Evolutionary conservation across 2,113 vertebrate genomes (phyloP), one percentile per base, ranked within the genome.

Genomic region (Notechis scutatus): DNA sequence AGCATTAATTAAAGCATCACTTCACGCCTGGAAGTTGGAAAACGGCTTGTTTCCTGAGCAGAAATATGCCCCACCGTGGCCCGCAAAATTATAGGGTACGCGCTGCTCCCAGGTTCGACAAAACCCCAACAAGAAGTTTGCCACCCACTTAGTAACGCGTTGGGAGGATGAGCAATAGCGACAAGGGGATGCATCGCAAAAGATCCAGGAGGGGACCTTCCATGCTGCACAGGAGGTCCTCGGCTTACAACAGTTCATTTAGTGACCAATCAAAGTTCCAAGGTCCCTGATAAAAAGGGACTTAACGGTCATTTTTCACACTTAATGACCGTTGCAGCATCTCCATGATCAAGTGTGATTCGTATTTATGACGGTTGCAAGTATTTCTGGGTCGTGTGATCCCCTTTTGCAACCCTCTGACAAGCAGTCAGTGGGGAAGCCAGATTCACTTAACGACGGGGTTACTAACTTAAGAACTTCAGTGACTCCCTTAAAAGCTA

Each of bases 31-130:
- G 26, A 57, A 55, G 50, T 0, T 45, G 92, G 39, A n/a, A 89
- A 47, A 52, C 90, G 88, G 47, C 1, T 0, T 0, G 0, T 85
- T 88, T 11, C 20, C 34, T 8, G 15, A 42, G n/a, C 1, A 9
- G 52, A 85, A 56, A 91, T 91, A 42, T 50, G 50, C 8, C n/a
- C 10, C 47, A 61, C 45, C 11, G 1, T 69, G 24, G 64, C 56
- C 56, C 11, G 4, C 57, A 64, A 26, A 23, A 45, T 59, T 88
- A 52, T 26, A 54, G 87, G 50, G 15, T 10, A 0, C 3, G 23
- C 1, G 12, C 14, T 26, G 47, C 7, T 45, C 21, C 24, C 39
- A 47, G 85, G 18, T 42, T 24, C 24, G 4, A 47, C 24, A 24
- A 52, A 29, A 87, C 24, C 4, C 23, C 4, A 26, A 87, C 23